Evolutionary conservation across 1,140 invertebrate genomes (phyloP).

Genomic region (Drosophila ohnishii): DNA sequence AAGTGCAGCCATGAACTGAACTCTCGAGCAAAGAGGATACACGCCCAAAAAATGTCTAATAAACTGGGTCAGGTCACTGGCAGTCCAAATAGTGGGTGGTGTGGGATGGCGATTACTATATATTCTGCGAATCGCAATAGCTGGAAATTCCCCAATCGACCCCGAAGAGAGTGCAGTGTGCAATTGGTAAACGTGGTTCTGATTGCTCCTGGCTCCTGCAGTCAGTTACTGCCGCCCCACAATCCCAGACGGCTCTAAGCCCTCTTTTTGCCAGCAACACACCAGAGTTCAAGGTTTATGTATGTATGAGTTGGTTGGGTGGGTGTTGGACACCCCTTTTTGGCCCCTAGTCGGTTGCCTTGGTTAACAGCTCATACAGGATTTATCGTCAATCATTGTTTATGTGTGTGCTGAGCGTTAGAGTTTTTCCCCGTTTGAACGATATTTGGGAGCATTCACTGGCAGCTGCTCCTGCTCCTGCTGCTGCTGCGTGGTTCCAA

Average conservation of each 20-base stretch:
- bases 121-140: constrained; percentile 55
- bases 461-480: constrained; percentile 15
- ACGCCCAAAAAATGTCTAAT: constrained; percentile 71
- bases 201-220: constrained; percentile 46
- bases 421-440: constrained; percentile 1
- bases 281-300: constrained; percentile 74
- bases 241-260: constrained; percentile 47
- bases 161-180: constrained; percentile 46
- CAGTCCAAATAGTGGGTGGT: constrained; percentile 12
- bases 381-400: constrained; percentile 61
- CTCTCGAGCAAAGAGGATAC: constrained; percentile 63
- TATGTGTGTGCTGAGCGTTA: constrained; percentile 48
- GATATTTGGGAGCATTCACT: constrained; percentile 25
- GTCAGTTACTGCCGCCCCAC: constrained; percentile 12
- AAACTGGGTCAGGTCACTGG: constrained; percentile 75
- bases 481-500: constrained; percentile 56
- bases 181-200: constrained; percentile 62
- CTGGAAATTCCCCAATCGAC: constrained; percentile 70
- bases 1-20: constrained; percentile 72
- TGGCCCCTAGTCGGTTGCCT: constrained; percentile 10
- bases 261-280: constrained; percentile 31
- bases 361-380: constrained; percentile 54
- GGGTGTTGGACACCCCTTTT: neutral
- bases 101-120: constrained; percentile 6
- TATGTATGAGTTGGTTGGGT: constrained; percentile 44